Conservation (phyloP, 2,113 vertebrate species). For the Triplophysa rosa region DNA sequence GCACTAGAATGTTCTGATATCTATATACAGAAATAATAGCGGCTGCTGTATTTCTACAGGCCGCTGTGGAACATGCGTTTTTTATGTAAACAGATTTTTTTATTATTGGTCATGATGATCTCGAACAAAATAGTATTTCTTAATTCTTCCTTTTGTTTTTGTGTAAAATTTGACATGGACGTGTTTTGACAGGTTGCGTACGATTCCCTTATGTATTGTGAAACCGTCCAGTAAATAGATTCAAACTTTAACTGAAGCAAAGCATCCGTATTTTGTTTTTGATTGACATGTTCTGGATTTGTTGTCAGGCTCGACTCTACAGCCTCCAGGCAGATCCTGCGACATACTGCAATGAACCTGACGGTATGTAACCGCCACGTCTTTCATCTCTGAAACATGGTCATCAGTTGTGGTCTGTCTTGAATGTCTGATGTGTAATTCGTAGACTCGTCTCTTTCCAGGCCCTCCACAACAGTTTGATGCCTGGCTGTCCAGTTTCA, state of each 20-base stretch:
- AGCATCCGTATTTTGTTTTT: neutral
- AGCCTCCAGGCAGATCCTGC: slow-evolving; percentile 95
- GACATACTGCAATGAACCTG: slow-evolving; percentile 98
- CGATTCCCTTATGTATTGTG: no score
- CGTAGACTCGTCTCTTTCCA: slow-evolving; percentile 56
- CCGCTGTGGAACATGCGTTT: no score
- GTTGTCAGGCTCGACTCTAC: slow-evolving; percentile 91
- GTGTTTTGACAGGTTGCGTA: no score
- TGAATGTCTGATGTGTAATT: neutral
- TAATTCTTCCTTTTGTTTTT: no score
- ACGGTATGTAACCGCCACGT: slow-evolving; percentile 73
- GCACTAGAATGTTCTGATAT: no score
- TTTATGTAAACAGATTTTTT: no score
- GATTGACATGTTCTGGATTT: slow-evolving; percentile 24
- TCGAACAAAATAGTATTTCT: no score
- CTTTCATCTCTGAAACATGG: neutral
- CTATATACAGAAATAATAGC: no score
- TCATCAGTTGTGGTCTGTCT: neutral
- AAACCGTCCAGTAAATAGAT: no score
- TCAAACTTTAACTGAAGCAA: neutral
- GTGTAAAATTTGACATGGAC: no score
- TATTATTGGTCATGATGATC: no score
- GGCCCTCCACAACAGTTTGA: slow-evolving; percentile 89
- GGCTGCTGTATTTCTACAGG: no score
- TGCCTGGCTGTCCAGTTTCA: slow-evolving; percentile 84